These are phyloP conservation scores for Urechis unicinctus DNA, from an alignment of 2,888 invertebrate genomes.

Conservation along the genomic window DNA sequence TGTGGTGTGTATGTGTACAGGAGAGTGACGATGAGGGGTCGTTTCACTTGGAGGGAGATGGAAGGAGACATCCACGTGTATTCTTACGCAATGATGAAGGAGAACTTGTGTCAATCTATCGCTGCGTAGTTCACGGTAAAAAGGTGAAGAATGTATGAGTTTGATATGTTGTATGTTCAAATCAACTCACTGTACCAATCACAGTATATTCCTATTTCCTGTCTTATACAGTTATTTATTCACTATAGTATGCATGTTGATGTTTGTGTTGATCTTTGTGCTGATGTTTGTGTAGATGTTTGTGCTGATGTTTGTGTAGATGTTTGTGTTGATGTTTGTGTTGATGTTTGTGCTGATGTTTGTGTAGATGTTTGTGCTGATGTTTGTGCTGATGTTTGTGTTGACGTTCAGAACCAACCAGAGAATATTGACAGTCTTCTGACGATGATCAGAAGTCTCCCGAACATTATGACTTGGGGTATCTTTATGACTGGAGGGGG, in stretches of 20 bases:
- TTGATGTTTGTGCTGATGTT: too few relatives aligned
- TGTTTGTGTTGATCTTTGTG: background rate
- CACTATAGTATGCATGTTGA: background rate
- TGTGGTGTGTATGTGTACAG: too few relatives aligned
- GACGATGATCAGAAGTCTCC: slow-evolving; percentile 38
- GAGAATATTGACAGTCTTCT: slow-evolving; percentile 43
- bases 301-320: too few relatives aligned
- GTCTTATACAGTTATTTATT: too few relatives aligned
- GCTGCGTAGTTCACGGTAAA: slow-evolving; percentile 67
- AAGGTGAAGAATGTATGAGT: slow-evolving; percentile 45
- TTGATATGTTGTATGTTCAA: too few relatives aligned
- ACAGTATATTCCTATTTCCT: too few relatives aligned
- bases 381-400: too few relatives aligned
- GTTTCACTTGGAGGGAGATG: slow-evolving; percentile 12
- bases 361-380: too few relatives aligned
- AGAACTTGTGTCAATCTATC: slow-evolving; percentile 67
- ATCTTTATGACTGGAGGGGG: slow-evolving; percentile 80
- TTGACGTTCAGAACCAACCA: slow-evolving; percentile 45
- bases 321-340: too few relatives aligned
- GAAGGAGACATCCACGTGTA: slow-evolving; percentile 59
- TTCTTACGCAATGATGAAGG: slow-evolving; percentile 66
- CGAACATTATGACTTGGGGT: slow-evolving; percentile 60
- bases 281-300: slow-evolving; percentile 18
- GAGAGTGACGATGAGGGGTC: slow-evolving; percentile 33
- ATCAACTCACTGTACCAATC: too few relatives aligned